phyloP scores from a whole-genome alignment of 2,113 vertebrate species.

The Poeciliopsis retropinna region DNA sequence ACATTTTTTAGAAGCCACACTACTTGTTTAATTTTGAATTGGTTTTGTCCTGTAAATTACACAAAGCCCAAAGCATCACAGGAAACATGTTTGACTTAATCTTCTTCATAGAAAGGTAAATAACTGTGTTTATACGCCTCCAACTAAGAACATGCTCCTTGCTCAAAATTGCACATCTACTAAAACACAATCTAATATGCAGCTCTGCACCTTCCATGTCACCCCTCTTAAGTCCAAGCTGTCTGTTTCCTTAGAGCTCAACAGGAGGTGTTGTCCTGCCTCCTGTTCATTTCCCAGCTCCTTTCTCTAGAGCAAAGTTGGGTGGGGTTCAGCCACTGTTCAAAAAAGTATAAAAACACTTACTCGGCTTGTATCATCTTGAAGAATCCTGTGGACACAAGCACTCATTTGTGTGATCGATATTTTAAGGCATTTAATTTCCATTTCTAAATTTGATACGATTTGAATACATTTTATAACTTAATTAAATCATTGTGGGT shows the following conservation, averaged over 20 bases:
- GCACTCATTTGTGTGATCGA: slow-evolving; percentile 46
- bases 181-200: neutral
- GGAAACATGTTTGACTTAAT: too few species aligned
- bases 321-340: slow-evolving; percentile 3
- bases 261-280: slow-evolving; percentile 75
- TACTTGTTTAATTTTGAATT: too few species aligned
- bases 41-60: too few species aligned
- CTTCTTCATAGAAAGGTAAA: slow-evolving; percentile 44
- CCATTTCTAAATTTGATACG: too few species aligned
- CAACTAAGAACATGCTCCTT: slow-evolving; percentile 8
- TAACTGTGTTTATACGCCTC: slow-evolving; percentile 12
- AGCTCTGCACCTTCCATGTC: neutral
- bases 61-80: too few species aligned
- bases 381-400: slow-evolving; percentile 48
- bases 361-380: neutral
- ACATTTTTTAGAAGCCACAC: too few species aligned
- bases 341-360: slow-evolving; percentile 29
- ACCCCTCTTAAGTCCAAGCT: neutral
- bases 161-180: neutral
- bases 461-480: too few species aligned
- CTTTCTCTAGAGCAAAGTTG: slow-evolving; percentile 1
- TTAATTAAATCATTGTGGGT: too few species aligned
- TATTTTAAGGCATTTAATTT: too few species aligned
- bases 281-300: slow-evolving; percentile 57
- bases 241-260: slow-evolving; percentile 28